A percentile compares a stretch with the other conserved stretches of the same genome.
Evolutionary conservation across 2,888 invertebrate species (phyloP).

Genomic region (Strigamia crassipes): DNA sequence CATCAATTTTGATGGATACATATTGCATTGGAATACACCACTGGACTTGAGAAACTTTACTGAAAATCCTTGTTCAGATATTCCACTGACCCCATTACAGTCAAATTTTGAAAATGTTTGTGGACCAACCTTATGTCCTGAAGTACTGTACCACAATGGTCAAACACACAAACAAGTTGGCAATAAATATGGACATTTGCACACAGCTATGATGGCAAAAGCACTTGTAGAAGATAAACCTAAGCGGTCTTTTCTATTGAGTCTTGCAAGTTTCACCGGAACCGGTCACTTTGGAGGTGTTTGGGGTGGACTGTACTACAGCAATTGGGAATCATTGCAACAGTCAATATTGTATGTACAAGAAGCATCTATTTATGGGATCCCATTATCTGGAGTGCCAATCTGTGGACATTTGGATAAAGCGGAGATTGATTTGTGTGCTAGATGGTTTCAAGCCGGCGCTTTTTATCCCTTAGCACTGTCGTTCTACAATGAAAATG

Average conservation of each 20-base stretch:
- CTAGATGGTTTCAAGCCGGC: constrained; percentile 72
- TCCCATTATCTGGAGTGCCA: constrained; percentile 53
- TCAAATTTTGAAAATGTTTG: not conserved
- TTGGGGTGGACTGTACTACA: constrained; percentile 62
- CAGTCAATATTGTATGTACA: constrained; percentile 63
- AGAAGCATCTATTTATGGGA: constrained; percentile 59
- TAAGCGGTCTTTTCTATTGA: constrained; percentile 54
- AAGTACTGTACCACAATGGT: constrained; percentile 54
- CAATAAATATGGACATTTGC: constrained; percentile 64
- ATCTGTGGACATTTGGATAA: constrained; percentile 51
- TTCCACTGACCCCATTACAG: not conserved
- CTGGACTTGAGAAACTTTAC: constrained; percentile 43
- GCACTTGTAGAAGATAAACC: constrained; percentile 51
- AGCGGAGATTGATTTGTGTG: constrained; percentile 64
- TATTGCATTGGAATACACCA: constrained; percentile 51
- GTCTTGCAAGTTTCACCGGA: constrained; percentile 58
- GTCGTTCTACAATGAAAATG: constrained; percentile 57
- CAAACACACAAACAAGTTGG: constrained; percentile 57
- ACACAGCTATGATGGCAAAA: constrained; percentile 55
- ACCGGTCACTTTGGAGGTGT: constrained; percentile 57
- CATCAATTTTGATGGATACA: constrained; percentile 51
- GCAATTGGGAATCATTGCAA: constrained; percentile 67
- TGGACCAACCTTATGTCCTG: constrained; percentile 58
- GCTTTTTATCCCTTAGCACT: constrained; percentile 68
- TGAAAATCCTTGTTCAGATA: not conserved